These are phyloP conservation scores for Carollia perspicillata DNA, from an alignment of 2,113 vertebrate species.

Conservation along the genomic window DNA sequence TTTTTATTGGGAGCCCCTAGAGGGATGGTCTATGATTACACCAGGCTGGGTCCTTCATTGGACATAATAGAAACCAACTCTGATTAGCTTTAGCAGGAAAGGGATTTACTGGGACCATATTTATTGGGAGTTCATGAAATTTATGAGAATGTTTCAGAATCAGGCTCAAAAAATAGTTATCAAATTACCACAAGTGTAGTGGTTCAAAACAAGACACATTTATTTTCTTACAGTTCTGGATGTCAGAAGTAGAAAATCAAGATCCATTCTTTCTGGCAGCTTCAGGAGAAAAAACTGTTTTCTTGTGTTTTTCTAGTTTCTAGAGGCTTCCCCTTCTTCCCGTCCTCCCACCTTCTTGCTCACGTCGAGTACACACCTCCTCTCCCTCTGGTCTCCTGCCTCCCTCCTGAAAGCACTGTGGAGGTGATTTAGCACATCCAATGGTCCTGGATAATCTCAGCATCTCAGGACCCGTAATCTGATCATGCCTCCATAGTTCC, in stretches of 20 bases:
- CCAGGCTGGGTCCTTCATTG: neutral
- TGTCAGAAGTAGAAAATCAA: neutral
- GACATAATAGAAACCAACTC: neutral
- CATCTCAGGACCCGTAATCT: neutral
- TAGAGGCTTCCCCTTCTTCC: neutral
- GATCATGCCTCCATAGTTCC: neutral
- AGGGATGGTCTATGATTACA: neutral
- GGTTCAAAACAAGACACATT: neutral
- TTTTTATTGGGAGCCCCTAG: neutral
- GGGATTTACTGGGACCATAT: neutral
- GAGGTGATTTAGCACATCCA: neutral
- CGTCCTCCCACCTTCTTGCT: neutral
- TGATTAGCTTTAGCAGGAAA: neutral
- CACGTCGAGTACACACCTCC: neutral
- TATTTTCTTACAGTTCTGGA: neutral
- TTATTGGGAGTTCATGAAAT: neutral
- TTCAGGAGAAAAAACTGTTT: neutral
- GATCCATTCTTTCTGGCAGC: neutral
- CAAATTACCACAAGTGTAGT: neutral
- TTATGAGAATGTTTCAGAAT: constrained; percentile 4
- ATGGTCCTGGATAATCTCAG: neutral
- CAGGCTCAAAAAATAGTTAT: neutral
- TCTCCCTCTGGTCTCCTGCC: neutral
- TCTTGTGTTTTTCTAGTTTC: neutral
- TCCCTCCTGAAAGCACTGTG: neutral